Base-by-base conservation (phyloP, 92 coral and sea anemone genomes). In the Muricea muricata region DNA sequence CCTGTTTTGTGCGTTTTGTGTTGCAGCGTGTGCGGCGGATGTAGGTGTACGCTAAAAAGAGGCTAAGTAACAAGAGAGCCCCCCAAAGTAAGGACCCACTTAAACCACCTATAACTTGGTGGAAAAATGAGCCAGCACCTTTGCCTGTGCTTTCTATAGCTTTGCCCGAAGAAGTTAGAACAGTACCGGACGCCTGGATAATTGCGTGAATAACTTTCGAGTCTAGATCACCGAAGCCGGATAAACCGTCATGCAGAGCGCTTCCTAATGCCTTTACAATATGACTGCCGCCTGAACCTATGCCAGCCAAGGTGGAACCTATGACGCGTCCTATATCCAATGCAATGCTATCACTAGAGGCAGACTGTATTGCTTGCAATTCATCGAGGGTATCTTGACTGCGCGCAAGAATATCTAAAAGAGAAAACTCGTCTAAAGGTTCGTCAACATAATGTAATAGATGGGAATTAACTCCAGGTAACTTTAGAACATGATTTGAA, bases 391-490 rank as follows among this genome's bases (percentile, higher is more conserved):
- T 74, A 3, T 74, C 80, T n/a, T 74, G 80, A 11, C 35, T 41
- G 61, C 63, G 80, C 50, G 80, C 61, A 23, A 45, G 29, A 1
- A 45, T 29, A 74, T 74, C 80, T 7, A 76, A 55, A 26, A 76
- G 45, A 0, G 68, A 54, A 18, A 76, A 76, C 32, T 10, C 21
- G 8, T 34, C 56, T 3, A 75, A 46, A 7, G 61, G 80, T 25
- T 75, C 65, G 0, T 63, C 8, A 75, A 75, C 20, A 20, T 3
- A 48, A 2, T 18, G 17, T 48, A 37, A 9, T 9, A 37, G 15
- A 48, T 48, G 18, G 4, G 56, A 1, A 10, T 48, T 10, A 48
- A 48, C 1, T 2, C 14, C 13, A 20, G 17, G 17, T 3, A 48
- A 20, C 21, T 10, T 3, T 48, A 48, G 13, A 12, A 48, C 15